These are phyloP conservation scores for Cyanoderma ruficeps DNA, from an alignment of 2,113 vertebrate species.

Conservation along the genomic window DNA sequence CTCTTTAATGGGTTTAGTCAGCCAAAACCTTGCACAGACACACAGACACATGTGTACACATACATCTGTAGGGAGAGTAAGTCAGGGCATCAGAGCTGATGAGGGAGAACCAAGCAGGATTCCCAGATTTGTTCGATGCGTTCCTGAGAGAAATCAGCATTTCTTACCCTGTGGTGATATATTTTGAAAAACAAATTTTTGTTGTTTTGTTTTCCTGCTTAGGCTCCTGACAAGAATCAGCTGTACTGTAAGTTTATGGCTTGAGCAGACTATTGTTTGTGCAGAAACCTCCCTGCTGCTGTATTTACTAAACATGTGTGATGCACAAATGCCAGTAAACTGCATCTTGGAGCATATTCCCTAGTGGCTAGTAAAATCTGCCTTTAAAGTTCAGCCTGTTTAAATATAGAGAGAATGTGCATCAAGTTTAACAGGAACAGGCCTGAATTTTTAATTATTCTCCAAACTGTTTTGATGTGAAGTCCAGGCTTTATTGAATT, in stretches of 20 bases:
- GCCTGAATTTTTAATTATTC: background rate
- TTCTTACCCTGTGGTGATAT: background rate
- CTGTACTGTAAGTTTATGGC: conserved; percentile 37
- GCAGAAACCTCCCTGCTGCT: conserved; percentile 48
- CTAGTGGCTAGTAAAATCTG: background rate
- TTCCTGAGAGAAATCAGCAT: background rate
- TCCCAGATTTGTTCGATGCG: background rate
- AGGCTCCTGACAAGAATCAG: conserved; percentile 33
- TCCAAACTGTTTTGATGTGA: background rate
- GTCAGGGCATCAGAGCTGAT: background rate
- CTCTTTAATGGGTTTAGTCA: conserved; percentile 20
- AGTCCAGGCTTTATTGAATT: background rate
- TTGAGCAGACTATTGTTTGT: conserved; percentile 45
- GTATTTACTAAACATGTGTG: conserved; percentile 63
- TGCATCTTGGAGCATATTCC: background rate
- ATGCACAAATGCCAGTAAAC: conserved; percentile 45
- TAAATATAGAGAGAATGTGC: background rate
- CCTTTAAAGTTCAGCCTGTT: conserved; percentile 1
- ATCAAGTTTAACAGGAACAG: background rate
- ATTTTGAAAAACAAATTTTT: conserved; percentile 8
- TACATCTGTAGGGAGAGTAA: background rate
- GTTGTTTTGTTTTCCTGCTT: conserved; percentile 27
- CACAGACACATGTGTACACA: background rate
- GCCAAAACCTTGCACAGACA: conserved; percentile 19
- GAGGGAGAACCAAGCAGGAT: background rate